Conservation (phyloP, 2,797 vertebrate genomes). For the Carcharodon carcharias region DNA sequence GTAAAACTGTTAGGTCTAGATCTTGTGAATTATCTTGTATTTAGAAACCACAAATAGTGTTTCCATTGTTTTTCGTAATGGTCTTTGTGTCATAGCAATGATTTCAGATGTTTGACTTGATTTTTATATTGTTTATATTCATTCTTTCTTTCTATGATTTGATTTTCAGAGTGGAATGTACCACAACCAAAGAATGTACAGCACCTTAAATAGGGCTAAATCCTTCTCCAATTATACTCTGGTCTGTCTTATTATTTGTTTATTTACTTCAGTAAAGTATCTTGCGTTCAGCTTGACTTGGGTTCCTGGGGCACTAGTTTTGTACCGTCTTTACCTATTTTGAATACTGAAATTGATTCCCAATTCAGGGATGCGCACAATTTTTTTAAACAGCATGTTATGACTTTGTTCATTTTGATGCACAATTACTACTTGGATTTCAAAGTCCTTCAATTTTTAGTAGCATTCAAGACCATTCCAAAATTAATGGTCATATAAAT, state of each 20-base stretch:
- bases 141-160: conserved; percentile 40
- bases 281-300: not conserved
- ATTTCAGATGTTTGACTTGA: not conserved
- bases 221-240: conserved; percentile 51
- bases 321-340: not conserved
- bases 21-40: not conserved
- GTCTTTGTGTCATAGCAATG: not conserved
- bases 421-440: not conserved
- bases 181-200: conserved; percentile 88
- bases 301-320: not conserved
- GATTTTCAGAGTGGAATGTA: conserved; percentile 77
- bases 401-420: not conserved
- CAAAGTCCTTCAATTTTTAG: not conserved
- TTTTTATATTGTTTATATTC: not conserved
- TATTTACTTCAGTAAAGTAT: not conserved
- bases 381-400: not conserved
- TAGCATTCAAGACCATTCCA: not conserved
- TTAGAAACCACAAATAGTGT: conserved; percentile 38
- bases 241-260: conserved; percentile 54
- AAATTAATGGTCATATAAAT: not conserved
- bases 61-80: conserved; percentile 39
- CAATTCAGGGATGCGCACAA: not conserved
- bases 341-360: not conserved
- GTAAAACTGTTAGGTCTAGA: not conserved
- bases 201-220: conserved; percentile 79